Percentiles rank a stretch among this genome's conserved stretches.
Conservation (phyloP, 2,888 invertebrate genomes). For the Volucella bombylans region DNA sequence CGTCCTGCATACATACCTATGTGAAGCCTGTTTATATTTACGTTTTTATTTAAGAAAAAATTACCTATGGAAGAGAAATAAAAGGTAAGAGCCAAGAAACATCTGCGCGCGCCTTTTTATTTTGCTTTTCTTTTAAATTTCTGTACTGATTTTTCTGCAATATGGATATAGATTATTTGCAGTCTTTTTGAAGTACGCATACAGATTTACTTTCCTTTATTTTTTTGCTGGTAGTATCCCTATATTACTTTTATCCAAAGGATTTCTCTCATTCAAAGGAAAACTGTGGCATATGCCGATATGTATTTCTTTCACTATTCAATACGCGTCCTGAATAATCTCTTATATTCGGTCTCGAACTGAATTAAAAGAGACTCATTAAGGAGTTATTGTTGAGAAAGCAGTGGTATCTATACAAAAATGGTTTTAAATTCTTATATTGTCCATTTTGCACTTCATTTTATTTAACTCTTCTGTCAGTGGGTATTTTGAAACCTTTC, state of each 20-base stretch:
- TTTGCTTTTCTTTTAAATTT: conserved; percentile 38
- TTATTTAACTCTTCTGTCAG: too few relatives aligned
- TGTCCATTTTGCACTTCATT: too few relatives aligned
- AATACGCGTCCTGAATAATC: conserved; percentile 20
- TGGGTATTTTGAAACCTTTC: too few relatives aligned
- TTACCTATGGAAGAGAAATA: conserved; percentile 35
- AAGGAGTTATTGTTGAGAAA: conserved; percentile 36
- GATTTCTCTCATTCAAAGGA: conserved; percentile 35
- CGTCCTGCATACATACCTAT: background rate
- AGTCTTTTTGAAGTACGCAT: background rate
- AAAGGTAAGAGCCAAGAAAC: conserved; percentile 34
- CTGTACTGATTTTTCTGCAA: conserved; percentile 26
- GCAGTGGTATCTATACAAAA: background rate
- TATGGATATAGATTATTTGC: too few relatives aligned
- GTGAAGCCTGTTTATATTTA: conserved; percentile 47
- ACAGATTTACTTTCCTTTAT: conserved; percentile 7
- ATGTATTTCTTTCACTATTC: conserved; percentile 27
- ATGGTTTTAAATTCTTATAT: too few relatives aligned
- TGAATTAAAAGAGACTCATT: conserved; percentile 32
- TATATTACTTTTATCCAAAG: conserved; percentile 52
- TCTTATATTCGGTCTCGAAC: conserved; percentile 28
- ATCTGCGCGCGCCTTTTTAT: conserved; percentile 71
- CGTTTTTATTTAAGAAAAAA: conserved; percentile 39
- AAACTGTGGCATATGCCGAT: conserved; percentile 57
- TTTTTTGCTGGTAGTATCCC: conserved; percentile 8